Percentiles rank a stretch among this genome's conserved stretches.
Evolutionary conservation across 2,888 invertebrate species (phyloP).

Genomic region (Hofmannophila pseudospretella): DNA sequence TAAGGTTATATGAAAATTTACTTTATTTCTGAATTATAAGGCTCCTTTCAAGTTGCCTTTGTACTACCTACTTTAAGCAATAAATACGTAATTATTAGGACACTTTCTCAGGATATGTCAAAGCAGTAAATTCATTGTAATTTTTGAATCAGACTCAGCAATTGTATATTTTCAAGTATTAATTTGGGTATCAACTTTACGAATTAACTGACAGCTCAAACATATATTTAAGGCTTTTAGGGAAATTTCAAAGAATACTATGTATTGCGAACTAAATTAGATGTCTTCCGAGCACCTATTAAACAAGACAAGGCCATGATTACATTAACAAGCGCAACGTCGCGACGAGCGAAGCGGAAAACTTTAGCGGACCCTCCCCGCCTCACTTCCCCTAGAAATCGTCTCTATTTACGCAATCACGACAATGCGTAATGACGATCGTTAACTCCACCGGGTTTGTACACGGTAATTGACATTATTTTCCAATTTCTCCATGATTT

Average conservation of each 20-base stretch:
- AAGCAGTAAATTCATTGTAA: neutral
- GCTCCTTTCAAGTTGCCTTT: too few species aligned
- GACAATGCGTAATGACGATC: slow-evolving; percentile 71
- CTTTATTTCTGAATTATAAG: neutral
- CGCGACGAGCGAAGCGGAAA: slow-evolving; percentile 63
- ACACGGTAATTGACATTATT: slow-evolving; percentile 73
- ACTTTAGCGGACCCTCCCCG: slow-evolving; percentile 44
- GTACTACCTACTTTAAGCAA: neutral
- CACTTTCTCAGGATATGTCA: neutral
- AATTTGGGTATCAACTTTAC: neutral
- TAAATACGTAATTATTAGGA: too few species aligned
- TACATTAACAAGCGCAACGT: slow-evolving; percentile 57
- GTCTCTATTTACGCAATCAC: slow-evolving; percentile 68
- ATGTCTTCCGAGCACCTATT: slow-evolving; percentile 31
- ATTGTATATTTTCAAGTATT: neutral
- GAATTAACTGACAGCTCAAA: neutral
- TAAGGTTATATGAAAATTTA: too few species aligned
- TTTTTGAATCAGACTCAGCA: neutral
- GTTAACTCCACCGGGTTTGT: slow-evolving; percentile 53
- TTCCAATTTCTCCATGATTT: slow-evolving; percentile 66
- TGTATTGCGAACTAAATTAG: slow-evolving; percentile 33
- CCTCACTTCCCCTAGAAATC: slow-evolving; percentile 57
- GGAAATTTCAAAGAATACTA: slow-evolving; percentile 6
- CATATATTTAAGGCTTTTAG: too few species aligned
- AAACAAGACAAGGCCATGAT: slow-evolving; percentile 43